Percentiles rank a stretch among this genome's conserved stretches.
phyloP scores from a whole-genome alignment of 2,797 vertebrate genomes.

The Gallinago stenura region DNA sequence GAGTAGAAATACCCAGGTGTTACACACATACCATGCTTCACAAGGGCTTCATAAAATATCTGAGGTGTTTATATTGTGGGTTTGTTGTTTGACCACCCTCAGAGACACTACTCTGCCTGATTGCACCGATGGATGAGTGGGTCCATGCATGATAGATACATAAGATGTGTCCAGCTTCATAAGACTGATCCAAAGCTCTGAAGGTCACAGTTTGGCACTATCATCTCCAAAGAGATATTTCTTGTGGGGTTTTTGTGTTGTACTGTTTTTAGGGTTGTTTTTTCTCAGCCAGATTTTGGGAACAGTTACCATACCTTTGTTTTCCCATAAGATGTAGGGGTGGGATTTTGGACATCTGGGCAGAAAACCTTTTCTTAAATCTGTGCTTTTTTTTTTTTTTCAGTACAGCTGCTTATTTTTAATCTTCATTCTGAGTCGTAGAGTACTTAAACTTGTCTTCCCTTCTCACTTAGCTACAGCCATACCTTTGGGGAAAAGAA shows the following conservation, averaged over 20 bases:
- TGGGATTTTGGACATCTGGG: neutral
- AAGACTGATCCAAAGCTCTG: neutral
- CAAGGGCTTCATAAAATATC: neutral
- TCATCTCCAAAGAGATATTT: neutral
- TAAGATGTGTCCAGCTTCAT: neutral
- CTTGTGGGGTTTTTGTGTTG: neutral
- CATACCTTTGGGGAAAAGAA: neutral
- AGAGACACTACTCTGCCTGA: neutral
- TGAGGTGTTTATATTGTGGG: neutral
- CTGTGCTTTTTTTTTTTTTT: neutral
- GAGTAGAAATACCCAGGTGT: neutral
- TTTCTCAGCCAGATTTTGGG: neutral
- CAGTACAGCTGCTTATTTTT: neutral
- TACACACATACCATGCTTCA: neutral
- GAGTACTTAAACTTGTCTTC: neutral
- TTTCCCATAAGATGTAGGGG: neutral
- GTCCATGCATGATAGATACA: neutral
- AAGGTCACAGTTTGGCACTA: neutral
- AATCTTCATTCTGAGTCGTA: neutral
- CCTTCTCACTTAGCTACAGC: neutral
- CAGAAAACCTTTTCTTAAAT: neutral
- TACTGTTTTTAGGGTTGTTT: neutral
- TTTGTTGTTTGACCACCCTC: neutral
- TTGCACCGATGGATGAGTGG: fast-evolving
- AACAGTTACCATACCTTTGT: neutral